These are phyloP conservation scores for Bombus picipes DNA, from an alignment of 1,140 invertebrate genomes.

Conservation along the genomic window DNA sequence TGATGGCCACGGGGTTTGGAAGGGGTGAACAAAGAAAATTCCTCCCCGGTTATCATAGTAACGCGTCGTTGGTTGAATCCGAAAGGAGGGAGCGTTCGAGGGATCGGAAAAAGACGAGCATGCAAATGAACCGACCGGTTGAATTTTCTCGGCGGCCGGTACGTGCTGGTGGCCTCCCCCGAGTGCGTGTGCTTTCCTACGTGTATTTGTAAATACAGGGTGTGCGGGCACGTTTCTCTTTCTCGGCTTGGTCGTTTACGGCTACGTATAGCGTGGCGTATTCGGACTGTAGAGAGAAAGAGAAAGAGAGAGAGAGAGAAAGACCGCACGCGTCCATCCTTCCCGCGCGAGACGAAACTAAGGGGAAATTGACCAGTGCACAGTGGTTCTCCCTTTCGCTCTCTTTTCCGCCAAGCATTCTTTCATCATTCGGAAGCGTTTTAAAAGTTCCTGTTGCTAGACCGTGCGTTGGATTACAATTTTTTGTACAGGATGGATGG, in stretches of 20 bases:
- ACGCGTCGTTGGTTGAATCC: slow-evolving; percentile 60
- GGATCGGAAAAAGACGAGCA: slow-evolving; percentile 70
- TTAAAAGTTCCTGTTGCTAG: not conserved
- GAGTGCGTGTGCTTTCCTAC: slow-evolving; percentile 32
- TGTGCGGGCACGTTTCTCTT: slow-evolving; percentile 47
- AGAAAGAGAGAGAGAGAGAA: not conserved
- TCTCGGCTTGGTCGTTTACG: slow-evolving; percentile 62
- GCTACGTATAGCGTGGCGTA: slow-evolving; percentile 54
- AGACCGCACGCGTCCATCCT: slow-evolving; percentile 54
- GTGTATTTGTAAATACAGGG: slow-evolving; percentile 63
- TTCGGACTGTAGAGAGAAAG: slow-evolving; percentile 58
- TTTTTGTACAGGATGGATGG: too few relatives aligned
- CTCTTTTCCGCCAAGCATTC: not conserved
- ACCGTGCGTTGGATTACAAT: not conserved
- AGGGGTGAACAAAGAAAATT: slow-evolving; percentile 51
- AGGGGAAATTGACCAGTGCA: slow-evolving; percentile 79
- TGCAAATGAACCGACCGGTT: slow-evolving; percentile 73
- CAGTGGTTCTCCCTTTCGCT: slow-evolving; percentile 74
- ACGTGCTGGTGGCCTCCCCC: slow-evolving; percentile 27
- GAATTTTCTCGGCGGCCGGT: slow-evolving; percentile 67
- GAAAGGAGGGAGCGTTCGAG: slow-evolving; percentile 56
- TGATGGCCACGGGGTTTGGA: not conserved
- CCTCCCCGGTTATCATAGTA: slow-evolving; percentile 61
- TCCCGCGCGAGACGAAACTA: slow-evolving; percentile 69
- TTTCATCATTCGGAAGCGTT: not conserved